Evolutionary conservation across 1,140 invertebrate genomes (phyloP).

Genomic region (Neotoxoptera formosana): DNA sequence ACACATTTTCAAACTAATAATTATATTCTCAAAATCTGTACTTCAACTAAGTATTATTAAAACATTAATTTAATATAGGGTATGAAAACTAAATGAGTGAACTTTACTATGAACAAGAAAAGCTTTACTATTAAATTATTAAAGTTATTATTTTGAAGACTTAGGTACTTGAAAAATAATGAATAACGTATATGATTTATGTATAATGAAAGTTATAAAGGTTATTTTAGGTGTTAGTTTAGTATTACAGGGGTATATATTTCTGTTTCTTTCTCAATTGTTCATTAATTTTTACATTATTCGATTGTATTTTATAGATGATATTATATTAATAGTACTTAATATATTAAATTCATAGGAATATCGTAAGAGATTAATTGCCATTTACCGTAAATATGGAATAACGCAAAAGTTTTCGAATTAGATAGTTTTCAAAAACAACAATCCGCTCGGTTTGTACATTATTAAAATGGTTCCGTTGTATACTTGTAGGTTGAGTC

Average conservation of each 20-base stretch:
- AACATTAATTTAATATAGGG: background rate
- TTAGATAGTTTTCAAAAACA: background rate
- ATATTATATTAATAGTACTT: background rate
- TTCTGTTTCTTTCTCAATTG: background rate
- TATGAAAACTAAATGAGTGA: background rate
- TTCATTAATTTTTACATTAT: background rate
- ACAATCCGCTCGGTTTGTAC: background rate
- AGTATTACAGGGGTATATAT: background rate
- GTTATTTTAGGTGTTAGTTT: background rate
- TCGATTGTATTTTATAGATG: background rate
- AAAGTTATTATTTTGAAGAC: background rate
- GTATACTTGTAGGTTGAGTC: background rate
- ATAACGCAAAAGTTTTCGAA: background rate
- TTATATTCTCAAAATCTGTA: background rate
- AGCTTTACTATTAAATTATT: background rate
- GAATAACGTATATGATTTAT: background rate
- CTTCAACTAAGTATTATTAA: slow-evolving; percentile 6
- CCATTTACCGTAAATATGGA: background rate
- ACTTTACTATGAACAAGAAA: background rate
- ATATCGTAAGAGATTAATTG: background rate
- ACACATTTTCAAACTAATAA: background rate
- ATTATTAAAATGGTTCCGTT: background rate
- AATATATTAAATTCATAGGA: background rate
- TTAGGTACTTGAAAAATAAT: background rate
- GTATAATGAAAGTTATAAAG: background rate